Evolutionary conservation across 1,140 invertebrate genomes (phyloP), one percentile per base, ranked within the genome.

Genomic region (Dufourea novaeangliae): DNA sequence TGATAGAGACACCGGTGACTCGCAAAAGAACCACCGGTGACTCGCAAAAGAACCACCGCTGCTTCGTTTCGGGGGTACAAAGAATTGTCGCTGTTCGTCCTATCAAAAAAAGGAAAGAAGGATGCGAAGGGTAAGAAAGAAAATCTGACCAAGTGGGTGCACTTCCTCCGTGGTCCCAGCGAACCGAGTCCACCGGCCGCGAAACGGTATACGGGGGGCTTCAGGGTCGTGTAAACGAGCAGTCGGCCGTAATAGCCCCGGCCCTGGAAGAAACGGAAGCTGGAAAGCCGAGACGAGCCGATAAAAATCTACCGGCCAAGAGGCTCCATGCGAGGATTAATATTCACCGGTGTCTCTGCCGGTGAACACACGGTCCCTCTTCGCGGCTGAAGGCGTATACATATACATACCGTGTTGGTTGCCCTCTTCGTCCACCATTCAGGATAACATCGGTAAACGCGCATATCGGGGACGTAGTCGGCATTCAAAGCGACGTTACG

Each of bases 361-460:
- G 44, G 57, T n/a, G n/a, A n/a, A n/a, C 6, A 12, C n/a, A 11
- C 29, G 27, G 29, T 39, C 59, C 44, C 81, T 75, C 39, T 67
- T 50, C 63, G 50, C 54, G 27, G 69, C 67, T 74, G 46, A 22
- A 54, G 68, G 44, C 62, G 50, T 29, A 22, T 25, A 68, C 50
- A 34, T 68, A n/a, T n/a, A n/a, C n/a, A n/a, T n/a, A n/a, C n/a
- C n/a, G n/a, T n/a, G n/a, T n/a, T n/a, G n/a, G 41, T 59, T 79
- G 46, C 57, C 57, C 71, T 59, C 56, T 70, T 59, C 64, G 70
- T 29, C 70, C 82, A 50, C 62, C 67, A 77, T 82, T 78, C 68
- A 29, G 82, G 87, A 88, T 88, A 88, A 85, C 80, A 88, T 88
- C 87, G 78, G 75, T 82, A 88, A 88, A 86, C 81, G 74, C 32